These are phyloP conservation scores for Pavo muticus DNA, from an alignment of 2,113 vertebrate species.

Conservation along the genomic window DNA sequence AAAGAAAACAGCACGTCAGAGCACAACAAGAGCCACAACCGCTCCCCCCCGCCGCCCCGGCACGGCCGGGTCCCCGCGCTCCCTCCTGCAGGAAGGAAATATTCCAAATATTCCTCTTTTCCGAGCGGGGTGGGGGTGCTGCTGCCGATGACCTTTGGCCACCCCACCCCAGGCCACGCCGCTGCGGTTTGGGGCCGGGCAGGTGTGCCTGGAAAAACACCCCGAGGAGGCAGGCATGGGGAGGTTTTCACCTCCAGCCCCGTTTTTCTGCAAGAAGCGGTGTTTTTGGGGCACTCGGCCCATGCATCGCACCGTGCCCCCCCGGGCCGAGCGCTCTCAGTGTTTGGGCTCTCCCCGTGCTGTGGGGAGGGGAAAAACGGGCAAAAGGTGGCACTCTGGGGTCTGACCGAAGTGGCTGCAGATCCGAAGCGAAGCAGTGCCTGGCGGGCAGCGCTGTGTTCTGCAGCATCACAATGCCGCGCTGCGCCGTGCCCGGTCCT, in stretches of 20 bases:
- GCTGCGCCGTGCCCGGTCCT: fast-evolving
- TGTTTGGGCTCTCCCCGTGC: not conserved
- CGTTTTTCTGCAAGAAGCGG: not conserved
- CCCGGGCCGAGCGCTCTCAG: not conserved
- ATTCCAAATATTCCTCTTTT: not conserved
- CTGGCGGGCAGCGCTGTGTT: not conserved
- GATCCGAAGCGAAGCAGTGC: no score
- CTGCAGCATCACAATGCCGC: fast-evolving
- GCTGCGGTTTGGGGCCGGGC: not conserved
- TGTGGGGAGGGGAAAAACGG: not conserved
- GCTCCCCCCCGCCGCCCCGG: not conserved
- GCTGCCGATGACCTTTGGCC: conserved; percentile 42
- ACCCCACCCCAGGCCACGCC: conserved; percentile 4
- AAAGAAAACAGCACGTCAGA: conserved; percentile 91
- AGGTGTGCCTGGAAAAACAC: not conserved
- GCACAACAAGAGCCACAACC: conserved; percentile 80
- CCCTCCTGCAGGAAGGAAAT: not conserved
- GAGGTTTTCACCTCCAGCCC: not conserved
- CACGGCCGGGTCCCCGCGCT: not conserved
- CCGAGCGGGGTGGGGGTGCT: not conserved
- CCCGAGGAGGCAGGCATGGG: not conserved
- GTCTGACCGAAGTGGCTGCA: no score
- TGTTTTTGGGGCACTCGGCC: not conserved
- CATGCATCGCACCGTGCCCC: fast-evolving
- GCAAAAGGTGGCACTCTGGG: fast-evolving